These are phyloP conservation scores for Achatina immaculata DNA, from an alignment of 1,140 invertebrate genomes.

Conservation along the genomic window DNA sequence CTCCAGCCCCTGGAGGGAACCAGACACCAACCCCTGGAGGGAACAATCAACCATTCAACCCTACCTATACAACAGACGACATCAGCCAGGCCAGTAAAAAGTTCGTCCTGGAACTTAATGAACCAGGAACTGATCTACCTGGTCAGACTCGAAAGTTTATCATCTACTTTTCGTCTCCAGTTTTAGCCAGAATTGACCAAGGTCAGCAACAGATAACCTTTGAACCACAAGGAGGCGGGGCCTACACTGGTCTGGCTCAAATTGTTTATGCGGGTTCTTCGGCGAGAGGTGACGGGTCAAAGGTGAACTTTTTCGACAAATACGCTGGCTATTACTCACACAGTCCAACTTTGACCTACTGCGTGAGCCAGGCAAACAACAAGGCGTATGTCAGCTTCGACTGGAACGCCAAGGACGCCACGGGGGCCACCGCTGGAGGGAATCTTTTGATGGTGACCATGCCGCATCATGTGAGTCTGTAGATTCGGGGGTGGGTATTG, in stretches of 20 bases:
- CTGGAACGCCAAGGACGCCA: conserved; percentile 54
- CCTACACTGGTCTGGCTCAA: conserved; percentile 56
- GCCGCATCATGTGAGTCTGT: conserved; percentile 59
- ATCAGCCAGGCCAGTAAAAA: conserved; percentile 33
- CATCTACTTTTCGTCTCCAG: conserved; percentile 55
- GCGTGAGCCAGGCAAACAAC: conserved; percentile 46
- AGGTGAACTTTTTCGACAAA: conserved; percentile 50
- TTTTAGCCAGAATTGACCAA: conserved; percentile 45
- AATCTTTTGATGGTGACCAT: conserved; percentile 57
- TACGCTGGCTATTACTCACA: conserved; percentile 56
- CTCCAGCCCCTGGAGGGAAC: not conserved
- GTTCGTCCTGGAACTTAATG: conserved; percentile 62
- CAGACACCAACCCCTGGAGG: not conserved
- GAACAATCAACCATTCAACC: not conserved
- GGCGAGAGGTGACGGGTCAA: conserved; percentile 49
- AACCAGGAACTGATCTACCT: conserved; percentile 57
- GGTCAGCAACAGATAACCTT: conserved; percentile 44
- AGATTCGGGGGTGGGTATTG: too few species aligned
- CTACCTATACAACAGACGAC: conserved; percentile 5
- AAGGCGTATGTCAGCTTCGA: conserved; percentile 53
- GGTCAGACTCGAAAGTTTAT: conserved; percentile 58
- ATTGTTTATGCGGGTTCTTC: conserved; percentile 58
- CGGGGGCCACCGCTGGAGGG: conserved; percentile 31
- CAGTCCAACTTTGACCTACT: conserved; percentile 54
- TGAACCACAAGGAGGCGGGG: conserved; percentile 46